A percentile compares a stretch with the other conserved stretches of the same genome.
Evolutionary conservation across 2,797 vertebrate species (phyloP).

Genomic region (Neosilurus mollespiculum): DNA sequence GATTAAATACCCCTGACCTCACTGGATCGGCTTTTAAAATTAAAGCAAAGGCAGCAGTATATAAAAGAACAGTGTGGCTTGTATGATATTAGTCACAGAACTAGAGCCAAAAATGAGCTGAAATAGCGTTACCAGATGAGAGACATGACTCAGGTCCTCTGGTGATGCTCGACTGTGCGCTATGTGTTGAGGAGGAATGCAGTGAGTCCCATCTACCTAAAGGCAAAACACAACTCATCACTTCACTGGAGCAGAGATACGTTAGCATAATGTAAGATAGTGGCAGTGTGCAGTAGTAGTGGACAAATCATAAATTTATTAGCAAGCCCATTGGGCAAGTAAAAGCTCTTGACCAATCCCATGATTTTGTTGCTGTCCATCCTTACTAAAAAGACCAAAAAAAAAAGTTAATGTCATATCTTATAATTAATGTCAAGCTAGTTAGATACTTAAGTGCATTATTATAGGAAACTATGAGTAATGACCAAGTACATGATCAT

Average conservation of each 20-base stretch:
- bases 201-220: slow-evolving; percentile 73
- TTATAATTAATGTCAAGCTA: not conserved
- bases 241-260: not conserved
- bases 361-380: not conserved
- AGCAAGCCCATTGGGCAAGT: not conserved
- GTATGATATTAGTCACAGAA: not conserved
- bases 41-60: not conserved
- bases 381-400: not conserved
- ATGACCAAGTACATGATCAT: not conserved
- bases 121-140: slow-evolving; percentile 79
- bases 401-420: too few relatives aligned
- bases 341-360: not conserved
- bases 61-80: slow-evolving; percentile 12
- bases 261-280: not conserved
- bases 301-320: not conserved
- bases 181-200: slow-evolving; percentile 74
- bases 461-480: not conserved
- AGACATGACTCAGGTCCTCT: slow-evolving; percentile 82
- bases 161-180: slow-evolving; percentile 73
- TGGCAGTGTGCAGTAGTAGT: not conserved
- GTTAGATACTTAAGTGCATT: slow-evolving; percentile 3
- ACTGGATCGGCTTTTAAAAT: slow-evolving; percentile 29
- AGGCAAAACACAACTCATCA: slow-evolving; percentile 18
- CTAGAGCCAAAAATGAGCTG: not conserved
- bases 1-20: slow-evolving; percentile 27